Evolutionary conservation across 2,797 vertebrate genomes (phyloP).

Genomic region (Neosilurus mollespiculum): DNA sequence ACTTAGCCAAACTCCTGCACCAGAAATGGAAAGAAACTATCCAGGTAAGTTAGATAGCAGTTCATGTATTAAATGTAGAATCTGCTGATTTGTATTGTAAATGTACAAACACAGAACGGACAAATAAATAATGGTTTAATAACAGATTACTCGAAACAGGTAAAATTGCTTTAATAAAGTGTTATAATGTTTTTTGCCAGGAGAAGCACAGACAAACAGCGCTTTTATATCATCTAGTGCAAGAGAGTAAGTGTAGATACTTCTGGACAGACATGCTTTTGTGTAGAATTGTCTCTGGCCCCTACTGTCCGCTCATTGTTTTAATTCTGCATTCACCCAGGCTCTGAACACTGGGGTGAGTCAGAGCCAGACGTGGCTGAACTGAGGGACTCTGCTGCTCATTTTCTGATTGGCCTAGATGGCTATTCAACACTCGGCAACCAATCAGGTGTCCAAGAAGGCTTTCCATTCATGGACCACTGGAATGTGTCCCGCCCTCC

Average conservation of each 20-base stretch:
- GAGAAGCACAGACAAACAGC: constrained; percentile 83
- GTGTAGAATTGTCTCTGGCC: not conserved
- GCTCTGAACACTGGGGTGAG: constrained; percentile 61
- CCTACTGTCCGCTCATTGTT: not conserved
- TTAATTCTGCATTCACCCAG: constrained; percentile 47
- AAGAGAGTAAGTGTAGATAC: constrained; percentile 74
- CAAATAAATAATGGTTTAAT: not conserved
- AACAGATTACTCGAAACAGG: not conserved
- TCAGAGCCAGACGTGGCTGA: constrained; percentile 40
- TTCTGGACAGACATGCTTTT: not conserved
- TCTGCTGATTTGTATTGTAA: not conserved
- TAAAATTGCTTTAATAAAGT: not conserved
- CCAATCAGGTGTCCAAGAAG: constrained; percentile 60
- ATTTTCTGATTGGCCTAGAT: constrained; percentile 56
- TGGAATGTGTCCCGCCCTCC: constrained; percentile 82
- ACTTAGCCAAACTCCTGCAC: constrained; percentile 89
- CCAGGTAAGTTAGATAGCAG: constrained; percentile 76
- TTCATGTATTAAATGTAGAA: not conserved
- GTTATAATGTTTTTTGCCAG: constrained; percentile 67
- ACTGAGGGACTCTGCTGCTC: constrained; percentile 37
- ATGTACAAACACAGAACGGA: not conserved
- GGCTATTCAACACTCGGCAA: constrained; percentile 36
- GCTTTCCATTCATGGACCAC: constrained; percentile 84
- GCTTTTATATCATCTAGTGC: constrained; percentile 73
- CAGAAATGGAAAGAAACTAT: constrained; percentile 97